Evolutionary conservation across 2,888 invertebrate species (phyloP), one percentile per base, ranked within the genome.

Genomic region (Synergus japonicus): DNA sequence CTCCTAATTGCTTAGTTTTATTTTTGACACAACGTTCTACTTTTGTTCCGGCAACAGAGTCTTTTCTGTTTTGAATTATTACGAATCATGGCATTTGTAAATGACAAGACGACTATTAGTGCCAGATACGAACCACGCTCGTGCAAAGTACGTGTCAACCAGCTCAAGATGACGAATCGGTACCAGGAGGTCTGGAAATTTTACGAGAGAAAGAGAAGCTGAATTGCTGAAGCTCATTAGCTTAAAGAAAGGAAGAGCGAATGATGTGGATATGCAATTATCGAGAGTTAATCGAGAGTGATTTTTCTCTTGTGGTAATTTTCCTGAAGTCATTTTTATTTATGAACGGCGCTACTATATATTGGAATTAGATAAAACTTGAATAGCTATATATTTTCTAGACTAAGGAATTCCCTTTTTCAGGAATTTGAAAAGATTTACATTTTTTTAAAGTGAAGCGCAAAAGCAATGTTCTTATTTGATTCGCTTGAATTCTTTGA

Each of bases 91-190:
- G 8, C 22, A 60, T 60, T 60, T 60, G 12, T 22, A 22, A 4
- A 60, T 60, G 60, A 18, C 60, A 60, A 60, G 60, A 60, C 18
- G 22, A 60, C 22, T 22, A 60, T 60, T 22, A 60, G 60, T 60
- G 22, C 4, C 22, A 60, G 22, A 67, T 12, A 67, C 13, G 15
- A 64, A 4, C 64, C 22, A 64, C 37, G 22, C 44, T 43, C 67
- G 18, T 44, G 67, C 43, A 44, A 67, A 67, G 22, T 13, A 46
- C 67, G 67, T 67, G 67, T 22, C 67, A 41, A 65, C 13, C 41
- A 37, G 41, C 15, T 65, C 7, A 66, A 67, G 67, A 67, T 67
- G 67, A 67, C 44, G 22, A 60, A 29, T 29, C 22, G 18, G 60
- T 18, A 4, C 18, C 60, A 9, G 4, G 10, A 22, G 22, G 60